Evolutionary conservation across 2,113 vertebrate genomes (phyloP).

Genomic region (Falco punctatus): DNA sequence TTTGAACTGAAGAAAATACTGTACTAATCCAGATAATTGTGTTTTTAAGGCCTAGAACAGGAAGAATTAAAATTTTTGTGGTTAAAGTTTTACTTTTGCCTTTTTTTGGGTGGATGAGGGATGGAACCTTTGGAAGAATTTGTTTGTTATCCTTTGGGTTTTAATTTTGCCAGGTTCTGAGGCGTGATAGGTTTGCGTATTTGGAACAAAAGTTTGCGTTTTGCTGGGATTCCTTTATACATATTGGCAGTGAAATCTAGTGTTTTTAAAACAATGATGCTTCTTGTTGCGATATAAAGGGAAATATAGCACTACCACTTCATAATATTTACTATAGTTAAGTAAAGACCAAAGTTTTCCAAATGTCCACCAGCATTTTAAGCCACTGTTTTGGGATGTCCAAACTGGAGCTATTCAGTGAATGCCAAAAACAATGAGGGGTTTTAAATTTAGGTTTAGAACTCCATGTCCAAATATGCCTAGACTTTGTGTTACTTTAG

Average conservation of each 20-base stretch:
- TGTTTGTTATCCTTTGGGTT: neutral
- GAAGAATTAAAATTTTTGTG: neutral
- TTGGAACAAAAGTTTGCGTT: slow-evolving; percentile 30
- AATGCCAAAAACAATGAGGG: slow-evolving; percentile 43
- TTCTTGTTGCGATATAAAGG: slow-evolving; percentile 29
- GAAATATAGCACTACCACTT: slow-evolving; percentile 19
- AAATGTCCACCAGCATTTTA: slow-evolving; percentile 10
- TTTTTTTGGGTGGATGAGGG: neutral
- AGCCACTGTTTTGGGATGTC: slow-evolving; percentile 4
- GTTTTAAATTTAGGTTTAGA: slow-evolving; percentile 36
- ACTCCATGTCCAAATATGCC: neutral
- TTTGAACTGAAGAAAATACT: neutral
- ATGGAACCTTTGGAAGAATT: neutral
- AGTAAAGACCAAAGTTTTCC: slow-evolving; percentile 38
- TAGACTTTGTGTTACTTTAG: slow-evolving; percentile 18
- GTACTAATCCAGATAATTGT: neutral
- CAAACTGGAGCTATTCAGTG: neutral
- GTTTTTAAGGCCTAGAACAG: neutral
- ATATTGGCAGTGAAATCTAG: neutral
- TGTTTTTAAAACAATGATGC: neutral
- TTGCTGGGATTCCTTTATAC: neutral
- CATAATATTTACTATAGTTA: slow-evolving; percentile 42
- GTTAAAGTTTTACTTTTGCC: neutral
- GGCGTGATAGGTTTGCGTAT: neutral
- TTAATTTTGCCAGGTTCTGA: slow-evolving; percentile 15